Evolutionary conservation across 2,113 vertebrate genomes (phyloP).

Genomic region (Vicugna pacos): DNA sequence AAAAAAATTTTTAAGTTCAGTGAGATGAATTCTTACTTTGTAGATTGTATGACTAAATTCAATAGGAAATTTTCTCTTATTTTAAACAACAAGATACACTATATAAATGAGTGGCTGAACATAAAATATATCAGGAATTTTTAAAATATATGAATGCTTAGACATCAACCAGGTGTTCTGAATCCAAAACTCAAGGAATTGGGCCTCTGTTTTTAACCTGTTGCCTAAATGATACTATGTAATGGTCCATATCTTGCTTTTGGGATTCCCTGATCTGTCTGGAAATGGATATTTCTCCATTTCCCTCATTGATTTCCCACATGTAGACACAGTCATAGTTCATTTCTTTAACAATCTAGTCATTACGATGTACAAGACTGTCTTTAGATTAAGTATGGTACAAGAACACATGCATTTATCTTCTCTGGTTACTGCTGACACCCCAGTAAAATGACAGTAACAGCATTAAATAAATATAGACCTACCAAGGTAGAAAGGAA

Average conservation of each 20-base stretch:
- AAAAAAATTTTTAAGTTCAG: constrained; percentile 31
- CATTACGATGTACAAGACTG: not conserved
- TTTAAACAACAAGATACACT: not conserved
- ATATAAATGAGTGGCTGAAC: not conserved
- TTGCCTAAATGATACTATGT: not conserved
- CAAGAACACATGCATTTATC: not conserved
- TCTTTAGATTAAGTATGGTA: not conserved
- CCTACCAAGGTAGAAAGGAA: not conserved
- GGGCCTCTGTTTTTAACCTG: not conserved
- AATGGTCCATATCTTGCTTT: not conserved
- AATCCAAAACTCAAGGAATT: not conserved
- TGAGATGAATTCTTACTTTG: constrained; percentile 29
- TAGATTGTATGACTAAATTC: not conserved
- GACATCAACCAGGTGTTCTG: not conserved
- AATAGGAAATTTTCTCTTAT: not conserved
- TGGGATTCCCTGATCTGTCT: not conserved
- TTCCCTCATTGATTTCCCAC: constrained; percentile 43
- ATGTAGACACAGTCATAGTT: not conserved
- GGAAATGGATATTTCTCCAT: not conserved
- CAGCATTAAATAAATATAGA: not conserved
- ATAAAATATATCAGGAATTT: constrained; percentile 32
- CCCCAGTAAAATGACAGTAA: not conserved
- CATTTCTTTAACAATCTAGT: constrained; percentile 37
- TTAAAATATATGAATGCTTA: constrained; percentile 12
- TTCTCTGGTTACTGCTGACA: not conserved